Evolutionary conservation across 2,888 invertebrate genomes (phyloP).

Genomic region (Argyra leucocephala): DNA sequence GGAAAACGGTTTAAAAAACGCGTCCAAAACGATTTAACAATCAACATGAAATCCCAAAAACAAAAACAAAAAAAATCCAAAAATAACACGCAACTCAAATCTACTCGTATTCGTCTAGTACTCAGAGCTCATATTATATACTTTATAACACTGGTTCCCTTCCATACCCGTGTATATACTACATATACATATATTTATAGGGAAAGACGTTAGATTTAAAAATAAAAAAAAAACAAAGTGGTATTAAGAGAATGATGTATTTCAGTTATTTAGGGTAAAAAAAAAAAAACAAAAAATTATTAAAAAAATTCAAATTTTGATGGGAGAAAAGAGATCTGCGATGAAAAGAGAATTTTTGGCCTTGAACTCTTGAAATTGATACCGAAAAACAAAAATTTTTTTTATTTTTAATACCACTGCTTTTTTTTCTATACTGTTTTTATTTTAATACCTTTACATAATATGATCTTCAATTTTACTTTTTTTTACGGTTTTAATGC

Average conservation of each 20-base stretch:
- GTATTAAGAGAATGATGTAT: too few species aligned
- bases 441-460: neutral
- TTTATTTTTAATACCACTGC: neutral
- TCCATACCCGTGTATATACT: too few species aligned
- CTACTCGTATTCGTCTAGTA: neutral
- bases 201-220: too few species aligned
- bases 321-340: neutral
- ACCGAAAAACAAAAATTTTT: neutral
- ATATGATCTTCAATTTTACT: too few species aligned
- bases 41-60: neutral
- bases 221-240: too few species aligned
- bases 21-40: constrained; percentile 6
- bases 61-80: neutral
- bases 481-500: too few species aligned
- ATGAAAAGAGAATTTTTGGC: constrained; percentile 2
- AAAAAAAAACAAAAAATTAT: neutral
- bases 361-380: constrained; percentile 3
- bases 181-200: too few species aligned
- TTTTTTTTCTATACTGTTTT: neutral
- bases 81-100: neutral
- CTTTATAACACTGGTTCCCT: too few species aligned
- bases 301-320: too few species aligned
- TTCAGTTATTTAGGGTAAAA: neutral
- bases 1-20: neutral
- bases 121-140: too few species aligned